Percentiles rank a stretch among this genome's conserved stretches.
Conservation (phyloP, 1,140 invertebrate genomes). For the Pachyrhynchus sulphureomaculatus region DNA sequence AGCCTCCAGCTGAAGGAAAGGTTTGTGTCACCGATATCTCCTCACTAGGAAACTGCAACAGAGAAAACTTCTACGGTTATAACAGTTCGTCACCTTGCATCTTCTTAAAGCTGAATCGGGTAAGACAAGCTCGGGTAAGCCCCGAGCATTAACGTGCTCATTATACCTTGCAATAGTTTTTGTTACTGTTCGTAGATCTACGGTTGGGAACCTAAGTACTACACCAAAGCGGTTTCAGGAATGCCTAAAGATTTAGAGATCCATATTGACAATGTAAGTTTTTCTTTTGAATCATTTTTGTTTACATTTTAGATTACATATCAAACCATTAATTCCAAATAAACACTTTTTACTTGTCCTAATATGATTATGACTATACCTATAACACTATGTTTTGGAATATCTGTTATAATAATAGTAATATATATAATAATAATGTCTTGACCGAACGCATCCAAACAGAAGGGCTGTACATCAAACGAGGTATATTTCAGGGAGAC, state of each 20-base stretch:
- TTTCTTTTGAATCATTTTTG: not conserved
- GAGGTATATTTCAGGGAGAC: no score
- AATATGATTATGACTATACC: no score
- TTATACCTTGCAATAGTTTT: constrained; percentile 24
- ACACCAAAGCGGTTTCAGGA: constrained; percentile 60
- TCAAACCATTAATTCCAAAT: no score
- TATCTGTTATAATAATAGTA: no score
- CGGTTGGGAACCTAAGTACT: constrained; percentile 75
- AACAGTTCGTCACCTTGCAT: constrained; percentile 70
- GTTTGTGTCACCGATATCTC: constrained; percentile 71
- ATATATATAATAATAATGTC: no score
- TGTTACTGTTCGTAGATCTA: constrained; percentile 57
- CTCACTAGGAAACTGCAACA: constrained; percentile 66
- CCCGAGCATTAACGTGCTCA: constrained; percentile 1
- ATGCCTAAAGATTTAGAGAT: constrained; percentile 68
- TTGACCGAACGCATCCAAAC: no score
- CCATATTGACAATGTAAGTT: constrained; percentile 55
- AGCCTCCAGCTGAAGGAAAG: constrained; percentile 58
- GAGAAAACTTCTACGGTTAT: constrained; percentile 68
- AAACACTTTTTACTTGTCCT: no score
- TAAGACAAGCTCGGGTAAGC: constrained; percentile 61
- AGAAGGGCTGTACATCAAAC: no score
- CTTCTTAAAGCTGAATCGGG: constrained; percentile 85
- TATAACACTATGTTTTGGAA: no score
- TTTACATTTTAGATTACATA: no score